phyloP scores from a whole-genome alignment of 2,888 invertebrate species.

The Ormyrus pomaceus region DNA sequence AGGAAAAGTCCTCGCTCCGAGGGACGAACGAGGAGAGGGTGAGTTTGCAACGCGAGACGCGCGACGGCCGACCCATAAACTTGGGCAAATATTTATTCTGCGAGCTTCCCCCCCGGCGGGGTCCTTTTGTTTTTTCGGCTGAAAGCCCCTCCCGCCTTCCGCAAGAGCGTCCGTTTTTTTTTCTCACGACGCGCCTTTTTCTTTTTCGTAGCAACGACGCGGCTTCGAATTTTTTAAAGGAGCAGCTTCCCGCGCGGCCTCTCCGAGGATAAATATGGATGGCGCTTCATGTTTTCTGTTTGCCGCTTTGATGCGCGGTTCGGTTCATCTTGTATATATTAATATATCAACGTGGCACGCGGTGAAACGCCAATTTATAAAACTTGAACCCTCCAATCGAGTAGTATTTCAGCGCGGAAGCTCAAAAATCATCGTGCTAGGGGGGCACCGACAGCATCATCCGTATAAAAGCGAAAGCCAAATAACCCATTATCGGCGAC shows the following conservation, averaged over 20 bases:
- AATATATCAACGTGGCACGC: neutral
- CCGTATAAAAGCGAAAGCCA: neutral
- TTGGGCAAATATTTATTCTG: conserved; percentile 49
- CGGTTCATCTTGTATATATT: neutral
- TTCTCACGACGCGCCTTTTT: neutral
- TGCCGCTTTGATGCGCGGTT: neutral
- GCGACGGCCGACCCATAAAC: conserved; percentile 35
- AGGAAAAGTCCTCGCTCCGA: neutral
- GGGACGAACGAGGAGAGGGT: neutral
- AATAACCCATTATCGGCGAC: neutral
- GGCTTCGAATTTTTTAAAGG: too few relatives aligned
- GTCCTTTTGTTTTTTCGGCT: neutral
- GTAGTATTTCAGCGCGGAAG: too few relatives aligned
- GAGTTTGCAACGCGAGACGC: neutral
- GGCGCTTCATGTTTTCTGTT: neutral
- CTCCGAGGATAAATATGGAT: neutral
- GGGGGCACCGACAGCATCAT: neutral
- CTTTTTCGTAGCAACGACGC: too few relatives aligned
- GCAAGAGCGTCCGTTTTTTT: neutral
- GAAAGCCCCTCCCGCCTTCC: conserved; percentile 20
- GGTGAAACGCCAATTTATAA: too few relatives aligned
- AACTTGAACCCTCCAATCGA: too few relatives aligned
- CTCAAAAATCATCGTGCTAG: neutral
- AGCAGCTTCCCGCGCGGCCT: neutral
- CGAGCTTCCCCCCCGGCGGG: neutral